Base-by-base conservation (phyloP, 1,140 invertebrate species). In the Drosophila eugracilis region DNA sequence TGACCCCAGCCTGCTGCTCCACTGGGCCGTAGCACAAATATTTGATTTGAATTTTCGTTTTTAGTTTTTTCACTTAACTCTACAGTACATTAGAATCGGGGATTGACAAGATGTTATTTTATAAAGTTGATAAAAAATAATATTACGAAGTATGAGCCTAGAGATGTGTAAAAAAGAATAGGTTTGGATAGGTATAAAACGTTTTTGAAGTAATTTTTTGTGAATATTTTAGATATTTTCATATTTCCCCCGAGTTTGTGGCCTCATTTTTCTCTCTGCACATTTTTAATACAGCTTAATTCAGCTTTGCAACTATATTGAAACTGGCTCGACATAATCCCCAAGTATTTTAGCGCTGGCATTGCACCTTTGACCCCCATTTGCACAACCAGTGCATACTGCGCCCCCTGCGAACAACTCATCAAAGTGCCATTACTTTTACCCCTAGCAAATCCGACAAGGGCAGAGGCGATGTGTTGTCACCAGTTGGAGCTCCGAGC, bases 1-100 rank as follows among this genome's bases (percentile, higher is more conserved):
- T 21, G 44, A 37, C 15, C 32, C 44, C 4, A 14, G 6, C 37
- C 26, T 26, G 26, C 70, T 44, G 26, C 26, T 39, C 57, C 66
- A 39, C 19, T 47, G 53, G 47, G 66, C 44, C 74, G 32, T 42
- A 58, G 65, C 44, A 60, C 83, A 88, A 88, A 88, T 88, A 88
- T 88, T 88, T 88, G 83, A 88, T 88, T 88, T 69, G 12, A 49
- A 62, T 74, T 78, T 75, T 47, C 60, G 28, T 49, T 83, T 83
- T 39, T 2, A 14, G 14, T 45, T 32, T 58, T 55, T n/a, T 15
- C 36, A 1, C 41, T 62, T 19, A 50, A 67, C 47, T n/a, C n/a
- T n/a, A n/a, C n/a, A n/a, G n/a, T n/a, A n/a, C n/a, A n/a, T n/a
- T n/a, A n/a, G n/a, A n/a, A n/a, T n/a, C n/a, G n/a, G n/a, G n/a